Conservation (phyloP, 1,140 invertebrate genomes). For the Capitella teleta region DNA sequence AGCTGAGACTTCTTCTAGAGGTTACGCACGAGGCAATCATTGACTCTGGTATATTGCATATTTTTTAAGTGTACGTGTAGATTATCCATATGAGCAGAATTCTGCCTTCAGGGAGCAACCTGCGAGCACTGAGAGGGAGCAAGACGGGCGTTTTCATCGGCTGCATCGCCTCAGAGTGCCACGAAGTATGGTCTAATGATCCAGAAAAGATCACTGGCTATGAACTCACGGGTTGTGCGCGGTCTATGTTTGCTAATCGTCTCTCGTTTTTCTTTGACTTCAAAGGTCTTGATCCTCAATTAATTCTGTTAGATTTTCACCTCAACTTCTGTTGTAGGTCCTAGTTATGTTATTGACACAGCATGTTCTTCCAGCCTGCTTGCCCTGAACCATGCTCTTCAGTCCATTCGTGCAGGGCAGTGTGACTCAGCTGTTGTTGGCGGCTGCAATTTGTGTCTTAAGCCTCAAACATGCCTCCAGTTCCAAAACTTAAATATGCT, state of each 20-base stretch:
- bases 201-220: conserved; percentile 68
- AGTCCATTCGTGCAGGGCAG: conserved; percentile 56
- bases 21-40: conserved; percentile 86
- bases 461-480: conserved; percentile 78
- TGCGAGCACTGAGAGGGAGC: background rate
- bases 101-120: background rate
- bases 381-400: conserved; percentile 73
- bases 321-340: too few relatives aligned
- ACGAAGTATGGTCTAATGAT: conserved; percentile 54
- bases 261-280: conserved; percentile 91
- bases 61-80: background rate
- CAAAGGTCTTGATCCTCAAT: conserved; percentile 44
- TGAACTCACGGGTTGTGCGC: conserved; percentile 76
- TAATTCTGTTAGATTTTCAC: background rate
- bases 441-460: conserved; percentile 70
- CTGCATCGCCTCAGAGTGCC: background rate
- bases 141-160: background rate
- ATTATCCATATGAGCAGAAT: background rate
- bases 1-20: conserved; percentile 79
- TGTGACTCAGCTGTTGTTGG: conserved; percentile 87
- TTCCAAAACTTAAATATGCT: conserved; percentile 86
- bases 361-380: conserved; percentile 87
- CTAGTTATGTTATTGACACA: conserved; percentile 84
- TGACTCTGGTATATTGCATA: conserved; percentile 60
- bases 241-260: conserved; percentile 91